Conservation (phyloP, 1,140 invertebrate genomes). For the Zaprionus camerounensis region DNA sequence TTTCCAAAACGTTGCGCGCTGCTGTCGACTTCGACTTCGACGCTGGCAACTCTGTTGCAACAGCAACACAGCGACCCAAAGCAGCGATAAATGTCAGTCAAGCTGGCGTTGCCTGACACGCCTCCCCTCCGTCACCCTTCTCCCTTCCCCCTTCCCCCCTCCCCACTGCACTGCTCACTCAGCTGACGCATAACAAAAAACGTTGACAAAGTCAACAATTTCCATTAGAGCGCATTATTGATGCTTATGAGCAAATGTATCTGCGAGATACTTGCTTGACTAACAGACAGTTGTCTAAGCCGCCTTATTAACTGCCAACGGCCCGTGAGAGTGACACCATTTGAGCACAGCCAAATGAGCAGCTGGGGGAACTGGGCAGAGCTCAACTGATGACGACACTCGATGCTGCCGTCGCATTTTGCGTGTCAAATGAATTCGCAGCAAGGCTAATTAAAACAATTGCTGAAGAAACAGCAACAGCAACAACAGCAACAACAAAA, state of each 20-base stretch:
- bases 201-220: conserved; percentile 58
- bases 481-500: neutral
- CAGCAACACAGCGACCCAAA: conserved; percentile 46
- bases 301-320: conserved; percentile 64
- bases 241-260: conserved; percentile 74
- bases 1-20: conserved; percentile 78
- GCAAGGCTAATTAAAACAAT: conserved; percentile 55
- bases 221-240: conserved; percentile 78
- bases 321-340: conserved; percentile 67
- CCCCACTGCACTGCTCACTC: neutral
- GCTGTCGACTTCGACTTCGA: conserved; percentile 36
- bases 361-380: too few relatives aligned
- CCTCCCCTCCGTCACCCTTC: conserved; percentile 10
- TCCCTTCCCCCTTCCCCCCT: neutral
- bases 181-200: conserved; percentile 65
- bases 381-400: conserved; percentile 18
- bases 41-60: conserved; percentile 43
- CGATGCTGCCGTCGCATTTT: conserved; percentile 35
- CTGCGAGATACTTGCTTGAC: conserved; percentile 54
- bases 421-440: conserved; percentile 54
- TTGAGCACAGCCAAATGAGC: conserved; percentile 17
- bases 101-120: conserved; percentile 56
- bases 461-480: conserved; percentile 16
- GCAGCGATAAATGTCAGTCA: conserved; percentile 81
- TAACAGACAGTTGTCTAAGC: conserved; percentile 19